A percentile compares a stretch with the other conserved stretches of the same genome.
phyloP scores from a whole-genome alignment of 2,888 invertebrate genomes.

The Dastarcus helophoroides region DNA sequence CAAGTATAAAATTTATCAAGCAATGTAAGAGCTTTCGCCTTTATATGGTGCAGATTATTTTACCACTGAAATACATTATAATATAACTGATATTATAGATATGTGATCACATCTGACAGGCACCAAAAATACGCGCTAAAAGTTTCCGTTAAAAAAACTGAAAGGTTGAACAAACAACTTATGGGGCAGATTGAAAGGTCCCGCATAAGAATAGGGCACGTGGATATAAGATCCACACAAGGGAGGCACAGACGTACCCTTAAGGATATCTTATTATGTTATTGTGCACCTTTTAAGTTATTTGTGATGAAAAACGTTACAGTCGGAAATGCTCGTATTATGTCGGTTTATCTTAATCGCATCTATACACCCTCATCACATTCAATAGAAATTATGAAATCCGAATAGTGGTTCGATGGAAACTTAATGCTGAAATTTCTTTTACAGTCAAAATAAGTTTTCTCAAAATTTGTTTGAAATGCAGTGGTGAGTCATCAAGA shows the following conservation, averaged over 20 bases:
- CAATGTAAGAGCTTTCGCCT: too few relatives aligned
- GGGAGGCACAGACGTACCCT: slow-evolving; percentile 16
- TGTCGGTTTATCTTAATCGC: slow-evolving; percentile 12
- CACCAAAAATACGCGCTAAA: slow-evolving; percentile 21
- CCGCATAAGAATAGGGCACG: slow-evolving; percentile 35
- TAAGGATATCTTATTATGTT: slow-evolving; percentile 30
- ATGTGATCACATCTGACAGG: too few relatives aligned
- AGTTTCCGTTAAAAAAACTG: slow-evolving; percentile 27
- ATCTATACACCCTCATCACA: background rate
- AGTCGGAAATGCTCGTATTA: slow-evolving; percentile 13
- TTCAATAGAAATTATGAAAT: too few relatives aligned
- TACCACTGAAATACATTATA: too few relatives aligned
- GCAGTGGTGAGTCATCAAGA: too few relatives aligned
- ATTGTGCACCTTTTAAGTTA: slow-evolving; percentile 30
- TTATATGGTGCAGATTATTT: too few relatives aligned
- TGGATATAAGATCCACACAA: slow-evolving; percentile 22
- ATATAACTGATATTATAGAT: too few relatives aligned
- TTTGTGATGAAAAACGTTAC: slow-evolving; percentile 29
- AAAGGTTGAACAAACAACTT: slow-evolving; percentile 23
- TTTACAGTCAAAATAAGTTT: too few relatives aligned
- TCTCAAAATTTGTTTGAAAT: too few relatives aligned
- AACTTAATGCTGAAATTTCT: too few relatives aligned
- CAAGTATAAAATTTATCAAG: too few relatives aligned
- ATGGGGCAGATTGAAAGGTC: slow-evolving; percentile 27
- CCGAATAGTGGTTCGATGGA: too few relatives aligned